Conservation (phyloP, 2,888 invertebrate species). For the Ormyrus thymus region DNA sequence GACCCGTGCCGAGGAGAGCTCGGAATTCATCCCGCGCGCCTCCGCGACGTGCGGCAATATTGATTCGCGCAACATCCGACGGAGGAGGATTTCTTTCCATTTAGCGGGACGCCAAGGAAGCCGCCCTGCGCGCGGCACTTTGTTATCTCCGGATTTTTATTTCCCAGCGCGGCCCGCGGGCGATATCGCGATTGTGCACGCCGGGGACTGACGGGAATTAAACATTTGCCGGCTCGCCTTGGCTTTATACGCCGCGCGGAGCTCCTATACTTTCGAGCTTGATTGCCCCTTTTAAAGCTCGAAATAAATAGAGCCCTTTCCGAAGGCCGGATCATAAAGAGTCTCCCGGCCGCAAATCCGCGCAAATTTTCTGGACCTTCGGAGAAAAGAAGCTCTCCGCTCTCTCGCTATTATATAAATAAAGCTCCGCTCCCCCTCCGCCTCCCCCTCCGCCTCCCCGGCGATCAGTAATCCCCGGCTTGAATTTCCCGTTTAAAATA, state of each 20-base stretch:
- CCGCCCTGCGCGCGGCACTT: too few species aligned
- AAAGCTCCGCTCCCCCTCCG: neutral
- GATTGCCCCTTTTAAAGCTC: neutral
- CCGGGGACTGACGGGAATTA: constrained; percentile 3
- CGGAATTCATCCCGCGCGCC: constrained; percentile 62
- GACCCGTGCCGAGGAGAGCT: constrained; percentile 61
- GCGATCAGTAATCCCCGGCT: constrained; percentile 45
- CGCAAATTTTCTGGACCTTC: constrained; percentile 2
- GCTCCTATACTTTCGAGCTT: neutral
- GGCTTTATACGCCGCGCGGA: neutral
- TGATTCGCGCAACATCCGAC: constrained; percentile 25
- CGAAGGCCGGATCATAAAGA: neutral
- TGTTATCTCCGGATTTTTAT: too few species aligned
- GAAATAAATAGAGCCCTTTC: neutral
- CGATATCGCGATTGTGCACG: constrained; percentile 9
- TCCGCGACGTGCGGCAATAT: constrained; percentile 5
- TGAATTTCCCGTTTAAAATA: constrained; percentile 49
- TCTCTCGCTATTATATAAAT: constrained; percentile 34
- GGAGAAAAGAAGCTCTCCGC: neutral
- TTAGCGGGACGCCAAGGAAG: neutral
- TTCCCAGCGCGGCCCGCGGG: neutral
- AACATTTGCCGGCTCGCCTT: neutral
- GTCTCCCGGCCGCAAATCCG: neutral
- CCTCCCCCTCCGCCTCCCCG: neutral
- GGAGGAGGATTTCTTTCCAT: constrained; percentile 33